Base-by-base conservation (phyloP, 2,113 vertebrate genomes). In the Pituophis catenifer region DNA sequence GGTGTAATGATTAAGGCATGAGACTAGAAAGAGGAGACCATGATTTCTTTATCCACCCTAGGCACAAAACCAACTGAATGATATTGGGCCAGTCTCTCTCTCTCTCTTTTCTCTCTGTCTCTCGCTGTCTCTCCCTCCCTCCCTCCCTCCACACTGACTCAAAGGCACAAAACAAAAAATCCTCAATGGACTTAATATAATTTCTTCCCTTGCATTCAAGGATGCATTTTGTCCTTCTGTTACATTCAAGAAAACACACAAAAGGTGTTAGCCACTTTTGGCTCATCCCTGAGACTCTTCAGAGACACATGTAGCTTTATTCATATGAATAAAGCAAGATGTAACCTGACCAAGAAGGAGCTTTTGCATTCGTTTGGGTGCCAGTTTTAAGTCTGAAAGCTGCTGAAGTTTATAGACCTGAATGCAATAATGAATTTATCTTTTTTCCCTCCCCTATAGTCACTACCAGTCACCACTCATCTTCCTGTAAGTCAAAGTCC, bases 401-500 rank as follows among this genome's bases (percentile, higher is more conserved):
- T 59, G 58, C 81, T 59, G 38, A 86, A 95, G 17, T 6, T 94
- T 94, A 91, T 95, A 91, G 93, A 96, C 95, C 93, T 95, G 90
- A 93, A 91, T 81, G 91, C 94, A 38, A 92, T 94, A n/a, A 93
- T 89, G 95, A 96, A 95, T 86, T 95, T 95, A 92, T 94, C 88
- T 95, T 96, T 91, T 92, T 97, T 97, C 93, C 96, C 38, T 38
- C 96, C 94, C 94, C 96, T 62, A 58, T 97, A 99, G 97, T 97
- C 95, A 97, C 97, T 94, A 97, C 98, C 97, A 99, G 98, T 97
- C 98, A 99, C 97, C 98, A 99, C 59, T 99, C 99, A 97, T 98
- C 98, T 93, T 96, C 97, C 93, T 99, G 99, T 97, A 99, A 99
- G 97, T 98, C 98, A 95, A 99, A 99, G 97, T 98, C 98, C 97